Percentiles rank a stretch among this genome's conserved stretches.
Conservation (phyloP, 2,888 invertebrate genomes). For the Noctua janthe region DNA sequence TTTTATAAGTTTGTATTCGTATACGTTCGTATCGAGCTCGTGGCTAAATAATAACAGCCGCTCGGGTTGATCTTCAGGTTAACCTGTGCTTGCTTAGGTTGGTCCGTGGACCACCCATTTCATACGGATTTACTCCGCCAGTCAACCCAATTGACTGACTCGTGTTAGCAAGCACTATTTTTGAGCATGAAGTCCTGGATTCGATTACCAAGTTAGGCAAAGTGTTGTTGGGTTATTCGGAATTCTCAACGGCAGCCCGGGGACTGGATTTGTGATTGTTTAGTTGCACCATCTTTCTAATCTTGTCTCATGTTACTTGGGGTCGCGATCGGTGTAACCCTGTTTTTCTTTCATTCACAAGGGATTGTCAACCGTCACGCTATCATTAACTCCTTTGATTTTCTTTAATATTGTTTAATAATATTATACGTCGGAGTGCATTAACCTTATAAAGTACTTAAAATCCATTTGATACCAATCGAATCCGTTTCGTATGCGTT, state of each 20-base stretch:
- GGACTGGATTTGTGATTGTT: background rate
- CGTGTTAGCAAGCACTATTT: background rate
- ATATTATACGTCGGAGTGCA: no score
- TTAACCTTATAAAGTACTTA: background rate
- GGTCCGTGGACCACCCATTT: no score
- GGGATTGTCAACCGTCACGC: background rate
- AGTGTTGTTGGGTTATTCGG: background rate
- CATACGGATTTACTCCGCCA: no score
- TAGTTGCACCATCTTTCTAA: no score
- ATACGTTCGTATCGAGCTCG: no score
- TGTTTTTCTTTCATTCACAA: background rate
- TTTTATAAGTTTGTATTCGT: background rate
- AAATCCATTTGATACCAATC: slow-evolving; percentile 6
- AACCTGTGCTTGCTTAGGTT: no score
- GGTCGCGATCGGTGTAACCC: no score
- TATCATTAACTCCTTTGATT: background rate
- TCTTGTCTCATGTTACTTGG: no score
- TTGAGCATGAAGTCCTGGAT: background rate
- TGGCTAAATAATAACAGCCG: no score
- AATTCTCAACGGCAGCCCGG: background rate
- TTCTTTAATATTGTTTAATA: no score
- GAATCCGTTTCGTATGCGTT: background rate
- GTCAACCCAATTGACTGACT: background rate
- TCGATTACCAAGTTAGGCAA: background rate
- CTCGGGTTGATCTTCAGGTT: no score